phyloP scores from a whole-genome alignment of 2,113 vertebrate species.

The Paralichthys olivaceus region DNA sequence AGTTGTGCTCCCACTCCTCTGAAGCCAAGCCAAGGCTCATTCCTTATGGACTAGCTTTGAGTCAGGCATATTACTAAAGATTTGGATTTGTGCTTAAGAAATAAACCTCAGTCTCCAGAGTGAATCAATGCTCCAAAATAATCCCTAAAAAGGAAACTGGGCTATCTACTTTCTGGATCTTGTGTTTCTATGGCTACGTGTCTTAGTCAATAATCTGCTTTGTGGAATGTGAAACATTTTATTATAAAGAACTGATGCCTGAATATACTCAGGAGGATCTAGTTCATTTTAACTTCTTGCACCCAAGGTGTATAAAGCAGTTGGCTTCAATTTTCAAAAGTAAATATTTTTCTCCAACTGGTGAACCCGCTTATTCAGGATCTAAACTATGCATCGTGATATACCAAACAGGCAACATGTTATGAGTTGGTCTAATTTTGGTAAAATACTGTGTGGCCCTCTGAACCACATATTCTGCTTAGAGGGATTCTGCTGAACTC shows the following conservation, averaged over 20 bases:
- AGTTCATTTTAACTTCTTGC: neutral
- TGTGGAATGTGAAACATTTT: neutral
- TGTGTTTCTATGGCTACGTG: constrained; percentile 46
- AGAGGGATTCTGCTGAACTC: neutral
- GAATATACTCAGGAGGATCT: neutral
- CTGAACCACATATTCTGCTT: neutral
- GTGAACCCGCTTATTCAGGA: neutral
- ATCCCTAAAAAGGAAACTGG: constrained; percentile 23
- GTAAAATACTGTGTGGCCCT: neutral
- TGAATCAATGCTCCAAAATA: constrained; percentile 3
- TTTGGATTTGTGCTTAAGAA: constrained; percentile 14
- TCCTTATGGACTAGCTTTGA: constrained; percentile 8
- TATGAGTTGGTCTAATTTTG: neutral
- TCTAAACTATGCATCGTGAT: neutral
- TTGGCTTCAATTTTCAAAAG: neutral
- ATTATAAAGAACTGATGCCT: neutral
- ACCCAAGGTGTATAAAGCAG: neutral
- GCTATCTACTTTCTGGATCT: constrained; percentile 46
- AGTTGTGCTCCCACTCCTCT: constrained; percentile 18
- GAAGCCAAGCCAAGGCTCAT: constrained; percentile 33
- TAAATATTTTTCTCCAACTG: neutral
- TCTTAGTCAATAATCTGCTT: constrained; percentile 7
- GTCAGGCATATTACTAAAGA: constrained; percentile 1
- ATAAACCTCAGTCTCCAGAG: neutral
- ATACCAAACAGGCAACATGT: neutral